A percentile compares a stretch with the other conserved stretches of the same genome.
Evolutionary conservation across 2,888 invertebrate genomes (phyloP).

Genomic region (Seladonia tumulorum): DNA sequence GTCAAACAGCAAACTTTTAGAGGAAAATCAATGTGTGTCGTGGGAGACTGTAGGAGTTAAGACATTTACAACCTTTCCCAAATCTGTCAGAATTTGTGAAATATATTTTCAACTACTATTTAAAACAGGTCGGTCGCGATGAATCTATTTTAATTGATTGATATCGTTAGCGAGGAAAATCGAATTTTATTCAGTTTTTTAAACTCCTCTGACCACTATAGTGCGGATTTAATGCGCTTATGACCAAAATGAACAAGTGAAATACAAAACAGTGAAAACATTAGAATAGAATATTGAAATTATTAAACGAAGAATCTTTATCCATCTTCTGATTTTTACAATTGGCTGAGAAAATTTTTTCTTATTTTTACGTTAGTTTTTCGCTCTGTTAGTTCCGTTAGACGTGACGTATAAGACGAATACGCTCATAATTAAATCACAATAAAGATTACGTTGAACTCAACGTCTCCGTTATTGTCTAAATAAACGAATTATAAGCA

Average conservation of each 20-base stretch:
- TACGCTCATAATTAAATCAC: background rate
- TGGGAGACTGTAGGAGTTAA: background rate
- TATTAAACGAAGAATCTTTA: background rate
- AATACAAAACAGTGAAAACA: background rate
- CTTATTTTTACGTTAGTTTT: background rate
- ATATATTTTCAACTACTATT: background rate
- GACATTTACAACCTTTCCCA: background rate
- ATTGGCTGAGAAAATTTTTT: background rate
- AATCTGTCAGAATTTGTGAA: background rate
- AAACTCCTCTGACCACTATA: no score
- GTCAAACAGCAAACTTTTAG: slow-evolving; percentile 13
- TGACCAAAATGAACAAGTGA: no score
- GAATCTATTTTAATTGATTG: background rate
- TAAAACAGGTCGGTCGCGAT: background rate
- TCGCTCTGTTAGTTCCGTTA: background rate
- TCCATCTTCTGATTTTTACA: background rate
- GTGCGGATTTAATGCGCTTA: no score
- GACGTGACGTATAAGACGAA: background rate
- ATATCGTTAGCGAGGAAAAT: background rate
- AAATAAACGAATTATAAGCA: no score
- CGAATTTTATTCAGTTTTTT: background rate
- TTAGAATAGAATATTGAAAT: background rate
- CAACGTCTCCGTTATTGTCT: no score
- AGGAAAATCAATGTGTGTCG: background rate
- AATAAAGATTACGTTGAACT: no score